Base-by-base conservation (phyloP, 2,797 vertebrate species). In the Lepilemur septentrionalis region DNA sequence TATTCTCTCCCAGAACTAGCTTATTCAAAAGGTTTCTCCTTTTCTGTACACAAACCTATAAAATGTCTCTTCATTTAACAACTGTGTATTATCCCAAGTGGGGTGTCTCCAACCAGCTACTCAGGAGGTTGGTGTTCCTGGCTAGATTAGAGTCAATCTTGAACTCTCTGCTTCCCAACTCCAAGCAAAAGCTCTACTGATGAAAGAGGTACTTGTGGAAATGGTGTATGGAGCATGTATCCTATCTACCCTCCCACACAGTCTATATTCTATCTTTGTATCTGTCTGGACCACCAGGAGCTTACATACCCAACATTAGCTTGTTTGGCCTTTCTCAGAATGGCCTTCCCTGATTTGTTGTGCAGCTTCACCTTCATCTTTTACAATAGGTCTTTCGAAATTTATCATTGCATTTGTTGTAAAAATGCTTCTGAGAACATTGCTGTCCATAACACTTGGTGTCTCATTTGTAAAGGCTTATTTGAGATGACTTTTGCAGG, bases 401-500 rank as follows among this genome's bases (percentile, higher is more conserved):
- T 80, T 50, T 76, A 70, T 72, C 48, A 50, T 7, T n/a, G 50
- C 17, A 5, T 35, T 75, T 85, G 50, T n/a, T 90, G 30, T 46
- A 50, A 89, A 67, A 83, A 65, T 75, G 11, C 15, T 50, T 92
- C 50, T 89, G 75, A 86, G 75, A 57, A 41, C 61, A 30, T 8
- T 67, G 52, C 28, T 11, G 6, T 61, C 20, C 2, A 8, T 6
- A 41, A 65, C 10, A 32, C 48, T 59, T 89, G 18, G 4, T 28
- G 22, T 81, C 18, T 41, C 46, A 35, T 80, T 90, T 76, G 75
- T 65, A 88, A 93, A 88, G 13, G 52, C 25, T 30, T 50, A 15
- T 59, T 91, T 84, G 35, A 70, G 67, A 43, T 10, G 4, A 30
- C 69, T 92, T 96, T 92, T 83, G 85, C 55, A 4, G 81, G 81